Percentiles rank a stretch among this genome's conserved stretches.
Evolutionary conservation across 2,888 invertebrate species (phyloP).

Genomic region (Elmis aenea): DNA sequence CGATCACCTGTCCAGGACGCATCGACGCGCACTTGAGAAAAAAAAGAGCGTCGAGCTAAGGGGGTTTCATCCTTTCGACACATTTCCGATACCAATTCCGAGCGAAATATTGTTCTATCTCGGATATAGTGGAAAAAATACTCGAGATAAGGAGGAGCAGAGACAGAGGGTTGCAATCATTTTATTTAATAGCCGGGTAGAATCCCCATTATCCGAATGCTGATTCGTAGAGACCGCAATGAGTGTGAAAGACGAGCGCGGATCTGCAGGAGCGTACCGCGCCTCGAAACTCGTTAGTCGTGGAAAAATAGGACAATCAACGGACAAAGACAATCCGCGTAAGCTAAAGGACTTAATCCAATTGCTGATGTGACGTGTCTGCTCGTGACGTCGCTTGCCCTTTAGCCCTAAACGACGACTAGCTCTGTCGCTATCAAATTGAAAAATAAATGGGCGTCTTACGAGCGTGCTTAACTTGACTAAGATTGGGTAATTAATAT

Average conservation of each 20-base stretch:
- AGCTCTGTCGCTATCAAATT: conserved; percentile 17
- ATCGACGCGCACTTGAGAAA: too few relatives aligned
- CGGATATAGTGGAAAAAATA: conserved; percentile 9
- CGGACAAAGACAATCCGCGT: conserved; percentile 22
- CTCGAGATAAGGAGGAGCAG: conserved; percentile 16
- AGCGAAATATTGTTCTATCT: conserved; percentile 9
- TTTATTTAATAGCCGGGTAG: conserved; percentile 29
- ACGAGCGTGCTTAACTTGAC: conserved; percentile 11
- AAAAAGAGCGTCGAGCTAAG: too few relatives aligned
- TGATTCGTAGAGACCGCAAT: conserved; percentile 24
- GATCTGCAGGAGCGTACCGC: conserved; percentile 16
- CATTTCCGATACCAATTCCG: conserved; percentile 7
- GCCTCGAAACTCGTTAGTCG: conserved; percentile 21
- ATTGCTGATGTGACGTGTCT: conserved; percentile 22
- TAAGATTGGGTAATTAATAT: conserved; percentile 16
- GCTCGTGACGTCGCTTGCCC: conserved; percentile 18
- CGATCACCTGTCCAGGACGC: too few relatives aligned
- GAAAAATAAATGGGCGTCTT: conserved; percentile 19
- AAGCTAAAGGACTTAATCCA: conserved; percentile 23
- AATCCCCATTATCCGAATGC: conserved; percentile 27
- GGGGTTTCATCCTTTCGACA: conserved; percentile 3
- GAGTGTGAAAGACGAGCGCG: conserved; percentile 23
- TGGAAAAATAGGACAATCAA: conserved; percentile 22
- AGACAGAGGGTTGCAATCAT: conserved; percentile 25
- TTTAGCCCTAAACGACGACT: conserved; percentile 18